These are phyloP conservation scores for Lipophrys pholis DNA, from an alignment of 2,113 vertebrate species.

Conservation along the genomic window DNA sequence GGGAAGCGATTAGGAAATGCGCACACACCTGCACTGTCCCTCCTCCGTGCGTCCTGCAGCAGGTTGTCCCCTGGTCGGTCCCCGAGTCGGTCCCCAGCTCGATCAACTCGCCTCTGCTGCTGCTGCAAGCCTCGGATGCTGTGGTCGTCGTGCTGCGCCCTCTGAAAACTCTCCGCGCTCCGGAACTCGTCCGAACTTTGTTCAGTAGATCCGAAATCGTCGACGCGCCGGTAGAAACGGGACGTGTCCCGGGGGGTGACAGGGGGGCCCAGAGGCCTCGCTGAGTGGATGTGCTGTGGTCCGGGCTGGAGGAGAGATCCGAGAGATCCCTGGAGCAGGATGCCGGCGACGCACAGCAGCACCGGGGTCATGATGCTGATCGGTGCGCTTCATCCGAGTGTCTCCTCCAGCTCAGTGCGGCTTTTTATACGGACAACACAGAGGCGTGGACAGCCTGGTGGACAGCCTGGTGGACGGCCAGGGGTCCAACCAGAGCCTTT, in stretches of 20 bases:
- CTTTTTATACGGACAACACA: slow-evolving; percentile 48
- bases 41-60: slow-evolving; percentile 1
- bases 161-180: slow-evolving; percentile 11
- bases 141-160: not conserved
- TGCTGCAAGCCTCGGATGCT: slow-evolving; percentile 2
- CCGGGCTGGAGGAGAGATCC: slow-evolving; percentile 61
- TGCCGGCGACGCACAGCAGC: slow-evolving; percentile 33
- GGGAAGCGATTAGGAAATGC: too few species aligned
- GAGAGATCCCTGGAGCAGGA: slow-evolving; percentile 57
- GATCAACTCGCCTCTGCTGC: slow-evolving; percentile 16
- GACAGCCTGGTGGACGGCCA: too few species aligned
- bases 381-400: not conserved
- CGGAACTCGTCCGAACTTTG: slow-evolving; percentile 6
- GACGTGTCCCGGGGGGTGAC: slow-evolving; percentile 26
- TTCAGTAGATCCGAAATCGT: not conserved
- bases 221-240: not conserved
- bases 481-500: too few species aligned
- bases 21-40: slow-evolving; percentile 15
- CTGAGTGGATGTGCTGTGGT: slow-evolving; percentile 32
- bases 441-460: too few species aligned
- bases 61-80: not conserved
- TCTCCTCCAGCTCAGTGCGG: not conserved
- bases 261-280: slow-evolving; percentile 26
- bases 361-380: slow-evolving; percentile 54
- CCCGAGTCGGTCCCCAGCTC: not conserved